Evolutionary conservation across 1,140 invertebrate genomes (phyloP), one percentile per base, ranked within the genome.

Genomic region (Philopotamus ludificatus): DNA sequence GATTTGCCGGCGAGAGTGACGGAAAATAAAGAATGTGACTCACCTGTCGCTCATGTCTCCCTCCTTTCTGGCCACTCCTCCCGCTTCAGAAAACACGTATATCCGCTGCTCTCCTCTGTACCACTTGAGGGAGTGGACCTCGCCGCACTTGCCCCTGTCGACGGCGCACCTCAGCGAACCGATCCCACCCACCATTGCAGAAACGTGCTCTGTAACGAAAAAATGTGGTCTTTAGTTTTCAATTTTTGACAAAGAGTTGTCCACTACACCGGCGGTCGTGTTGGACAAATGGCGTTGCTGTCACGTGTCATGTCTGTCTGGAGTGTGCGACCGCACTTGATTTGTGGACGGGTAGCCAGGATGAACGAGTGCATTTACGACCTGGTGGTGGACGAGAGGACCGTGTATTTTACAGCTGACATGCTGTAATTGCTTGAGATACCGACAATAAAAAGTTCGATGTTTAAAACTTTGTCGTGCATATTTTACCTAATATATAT

Each of bases 121-220:
- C 92, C 92, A 95, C 78, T 94, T 94, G 72, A 94, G 88, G 73
- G 89, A 93, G 80, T 94, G 92, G 71, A 94, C 84, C 45, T 87
- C 86, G 0, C 91, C 90, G 72, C 93, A 95, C 68, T 86, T 84
- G 8, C 83, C 81, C 54, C 84, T 85, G 75, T 91, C 89, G 63
- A 94, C 86, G 18, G 85, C 83, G 78, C 92, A 94, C 1, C 87
- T 85, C 39, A 94, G 79, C 20, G 82, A 79, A 21, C 91, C 87
- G 25, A 86, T 86, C 16, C 86, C 84, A 1, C 90, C 91, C 0
- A 79, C 77, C 49, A 79, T 70, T 0, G 77, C 74, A n/a, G 77
- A 77, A 3, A 75, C 76, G 51, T 78, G 76, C 23, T 77, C 78
- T 80, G 75, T 28, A 50, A 68, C 70, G 55, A 73, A 72, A 67